phyloP scores from a whole-genome alignment of 2,888 invertebrate genomes.

The Drosophila quinaria region DNA sequence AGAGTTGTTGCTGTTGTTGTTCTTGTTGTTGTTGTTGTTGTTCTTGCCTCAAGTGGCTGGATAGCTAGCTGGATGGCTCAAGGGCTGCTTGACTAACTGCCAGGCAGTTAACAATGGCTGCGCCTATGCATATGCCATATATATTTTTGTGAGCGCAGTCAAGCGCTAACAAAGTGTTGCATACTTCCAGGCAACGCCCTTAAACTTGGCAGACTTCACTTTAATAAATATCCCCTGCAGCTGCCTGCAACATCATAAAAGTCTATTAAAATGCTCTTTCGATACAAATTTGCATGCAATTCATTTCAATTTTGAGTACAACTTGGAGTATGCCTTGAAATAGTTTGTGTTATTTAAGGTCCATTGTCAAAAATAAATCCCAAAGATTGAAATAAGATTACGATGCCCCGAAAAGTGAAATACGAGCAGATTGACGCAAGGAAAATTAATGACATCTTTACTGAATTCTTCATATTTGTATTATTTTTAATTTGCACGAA shows the following conservation, averaged over 20 bases:
- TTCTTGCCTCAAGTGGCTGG: slow-evolving; percentile 58
- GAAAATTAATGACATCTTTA: slow-evolving; percentile 11
- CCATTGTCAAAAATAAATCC: not conserved
- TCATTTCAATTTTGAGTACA: not conserved
- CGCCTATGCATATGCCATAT: slow-evolving; percentile 68
- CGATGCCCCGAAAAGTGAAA: slow-evolving; percentile 16
- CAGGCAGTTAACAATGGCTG: slow-evolving; percentile 57
- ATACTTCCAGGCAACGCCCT: slow-evolving; percentile 55
- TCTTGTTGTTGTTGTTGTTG: slow-evolving; percentile 27
- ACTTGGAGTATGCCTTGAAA: slow-evolving; percentile 3
- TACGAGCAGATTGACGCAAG: slow-evolving; percentile 11
- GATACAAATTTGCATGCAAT: not conserved
- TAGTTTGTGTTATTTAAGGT: not conserved
- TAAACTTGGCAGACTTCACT: slow-evolving; percentile 63
- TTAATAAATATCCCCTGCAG: slow-evolving; percentile 25
- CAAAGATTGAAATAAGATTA: not conserved
- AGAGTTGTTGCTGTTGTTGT: slow-evolving; percentile 22
- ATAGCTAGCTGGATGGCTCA: slow-evolving; percentile 24
- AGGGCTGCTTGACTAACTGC: slow-evolving; percentile 20
- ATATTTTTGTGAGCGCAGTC: slow-evolving; percentile 50
- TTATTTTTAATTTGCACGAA: slow-evolving; percentile 1
- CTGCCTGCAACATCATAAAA: not conserved
- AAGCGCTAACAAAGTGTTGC: slow-evolving; percentile 57
- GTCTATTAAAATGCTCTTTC: not conserved
- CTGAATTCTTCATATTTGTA: slow-evolving; percentile 6